Base-by-base conservation (phyloP, 2,113 vertebrate species). In the Lepus americanus region DNA sequence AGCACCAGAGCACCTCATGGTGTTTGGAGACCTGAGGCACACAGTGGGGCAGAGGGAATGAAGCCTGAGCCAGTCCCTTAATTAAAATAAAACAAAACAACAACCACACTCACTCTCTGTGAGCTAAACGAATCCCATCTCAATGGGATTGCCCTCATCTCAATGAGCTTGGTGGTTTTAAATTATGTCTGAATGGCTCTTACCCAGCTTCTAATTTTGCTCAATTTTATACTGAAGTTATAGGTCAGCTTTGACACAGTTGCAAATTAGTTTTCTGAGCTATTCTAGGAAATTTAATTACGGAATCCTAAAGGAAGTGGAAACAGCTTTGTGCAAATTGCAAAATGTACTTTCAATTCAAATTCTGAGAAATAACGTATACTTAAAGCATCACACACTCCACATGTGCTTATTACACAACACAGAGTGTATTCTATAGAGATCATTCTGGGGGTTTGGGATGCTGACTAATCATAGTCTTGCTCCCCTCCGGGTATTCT, bases 221-320 rank as follows among this genome's bases (percentile, higher is more conserved):
- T 94, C 77, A 85, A n/a, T 95, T 92, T 90, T 87, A 63, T 90
- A 23, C 86, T 63, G 17, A 70, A 87, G 61, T 72, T 72, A 89
- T 61, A 92, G 77, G 33, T 92, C 90, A 33, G 25, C 66, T 94
- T 90, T 90, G 77, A 92, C 72, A 80, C 39, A 94, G 33, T 69
- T 87, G 51, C 51, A 61, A 67, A 80, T 87, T 87, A 89, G 53
- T 86, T 87, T 87, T 96, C 83, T 87, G 85, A 66, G 69, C 67
- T 94, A 55, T 90, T 92, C 83, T 69, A 63, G 81, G 80, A 95
- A 90, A 33, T 61, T 74, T 90, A 90, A 87, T 92, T 87, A 80
- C 44, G 14, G 61, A 80, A 9, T 9, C 27, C 27, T 84, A 64
- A 94, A 92, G 83, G 76, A 92, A 95, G 69, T 20, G 17, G 51